Evolutionary conservation across 2,888 invertebrate genomes (phyloP), one percentile per base, ranked within the genome.

Genomic region (Yponomeuta sedellus): DNA sequence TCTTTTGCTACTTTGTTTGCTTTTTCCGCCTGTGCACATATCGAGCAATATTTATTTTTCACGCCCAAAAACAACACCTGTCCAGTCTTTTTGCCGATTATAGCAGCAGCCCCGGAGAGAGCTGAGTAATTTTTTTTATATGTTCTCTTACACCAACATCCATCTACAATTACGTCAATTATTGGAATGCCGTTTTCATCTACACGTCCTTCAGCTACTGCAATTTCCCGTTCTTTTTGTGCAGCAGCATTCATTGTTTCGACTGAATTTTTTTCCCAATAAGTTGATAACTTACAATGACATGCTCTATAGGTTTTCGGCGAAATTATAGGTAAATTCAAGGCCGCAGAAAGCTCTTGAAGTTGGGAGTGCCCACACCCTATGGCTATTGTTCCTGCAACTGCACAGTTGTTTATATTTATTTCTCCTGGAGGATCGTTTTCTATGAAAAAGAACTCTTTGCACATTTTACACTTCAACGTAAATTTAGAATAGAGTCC

Each of bases 321-420:
- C 22, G 59, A 10, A n/a, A 39, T 57, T 28, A 69, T 67, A 0
- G 68, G 66, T 8, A 73, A 40, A 66, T 72, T 67, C 28, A 73
- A 62, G 8, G 68, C 67, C n/a, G 70, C 64, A 19, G 67, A 61
- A 2, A 72, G n/a, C 64, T 72, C 68, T 64, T 70, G 52, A 44
- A 74, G 57, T 52, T 71, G 71, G 11, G 67, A 62, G 64, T 67
- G 64, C 11, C 75, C 73, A 10, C 63, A 68, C 5, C 73, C 73
- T 10, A 65, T 68, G 6, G 69, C 39, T 10, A 72, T 59, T 10
- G 69, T 67, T n/a, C 70, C 73, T 10, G 67, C 19, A 8, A 69
- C 70, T 25, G 70, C 69, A 61, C 66, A 62, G 1, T 64, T 25
- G 64, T 72, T 71, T n/a, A 70, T 22, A 28, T 68, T 64, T 62